Conservation (phyloP, 1,140 invertebrate genomes). For the Drosophila sturtevanti region DNA sequence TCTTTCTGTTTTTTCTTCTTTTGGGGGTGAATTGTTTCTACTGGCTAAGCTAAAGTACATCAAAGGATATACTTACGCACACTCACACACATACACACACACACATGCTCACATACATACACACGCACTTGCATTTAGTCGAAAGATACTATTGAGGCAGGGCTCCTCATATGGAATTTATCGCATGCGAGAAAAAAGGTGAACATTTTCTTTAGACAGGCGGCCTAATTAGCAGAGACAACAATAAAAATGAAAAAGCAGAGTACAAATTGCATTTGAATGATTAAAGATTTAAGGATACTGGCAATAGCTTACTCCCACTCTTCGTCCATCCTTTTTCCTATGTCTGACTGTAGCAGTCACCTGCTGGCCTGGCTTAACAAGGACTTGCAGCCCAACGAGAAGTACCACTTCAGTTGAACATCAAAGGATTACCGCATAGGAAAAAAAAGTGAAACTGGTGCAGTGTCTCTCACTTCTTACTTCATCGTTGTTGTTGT, state of each 20-base stretch:
- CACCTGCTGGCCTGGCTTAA: conserved; percentile 36
- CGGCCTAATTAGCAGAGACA: conserved; percentile 44
- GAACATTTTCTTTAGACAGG: conserved; percentile 3
- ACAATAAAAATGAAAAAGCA: conserved; percentile 35
- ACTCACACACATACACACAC: conserved; percentile 13
- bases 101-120: not conserved
- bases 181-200: conserved; percentile 58
- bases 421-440: conserved; percentile 74
- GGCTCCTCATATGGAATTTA: conserved; percentile 56
- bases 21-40: conserved; percentile 52
- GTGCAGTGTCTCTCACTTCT: conserved; percentile 45
- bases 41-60: conserved; percentile 74
- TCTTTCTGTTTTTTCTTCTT: conserved; percentile 27
- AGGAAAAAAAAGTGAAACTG: conserved; percentile 66
- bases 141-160: conserved; percentile 59
- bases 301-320: conserved; percentile 29
- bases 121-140: not conserved
- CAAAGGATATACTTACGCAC: conserved; percentile 61
- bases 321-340: conserved; percentile 48
- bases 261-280: conserved; percentile 35
- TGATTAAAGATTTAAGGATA: conserved; percentile 44
- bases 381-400: conserved; percentile 55
- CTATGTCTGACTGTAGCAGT: conserved; percentile 11
- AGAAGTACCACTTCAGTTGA: conserved; percentile 65
- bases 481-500: not conserved